phyloP scores from a whole-genome alignment of 2,888 invertebrate genomes.

The Phyllotreta cruciferae region DNA sequence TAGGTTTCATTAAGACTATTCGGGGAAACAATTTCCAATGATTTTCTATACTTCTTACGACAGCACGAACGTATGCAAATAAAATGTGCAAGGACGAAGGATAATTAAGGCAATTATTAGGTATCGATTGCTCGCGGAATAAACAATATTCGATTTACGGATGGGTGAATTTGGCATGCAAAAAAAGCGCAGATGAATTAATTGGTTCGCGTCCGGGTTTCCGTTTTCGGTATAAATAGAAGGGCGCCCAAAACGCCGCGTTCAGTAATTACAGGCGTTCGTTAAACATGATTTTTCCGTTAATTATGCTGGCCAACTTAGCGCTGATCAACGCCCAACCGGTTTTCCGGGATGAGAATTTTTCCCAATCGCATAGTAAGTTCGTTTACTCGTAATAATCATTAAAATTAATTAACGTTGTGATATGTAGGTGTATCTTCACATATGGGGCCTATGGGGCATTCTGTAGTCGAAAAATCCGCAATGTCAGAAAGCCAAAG shows the following conservation, averaged over 20 bases:
- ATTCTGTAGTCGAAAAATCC: slow-evolving; percentile 22
- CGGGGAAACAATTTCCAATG: background rate
- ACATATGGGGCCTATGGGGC: slow-evolving; percentile 23
- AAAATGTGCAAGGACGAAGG: slow-evolving; percentile 1
- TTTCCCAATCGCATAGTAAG: slow-evolving; percentile 9
- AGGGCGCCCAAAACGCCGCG: background rate
- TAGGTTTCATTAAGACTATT: background rate
- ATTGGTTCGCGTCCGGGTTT: slow-evolving; percentile 5
- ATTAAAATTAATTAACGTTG: no score
- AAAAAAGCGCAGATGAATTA: background rate
- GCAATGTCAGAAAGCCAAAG: slow-evolving; percentile 8
- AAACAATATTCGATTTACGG: no score
- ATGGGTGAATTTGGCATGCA: no score
- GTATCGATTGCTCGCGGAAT: no score
- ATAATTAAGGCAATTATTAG: background rate
- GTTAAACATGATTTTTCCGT: slow-evolving; percentile 2
- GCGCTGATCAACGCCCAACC: background rate
- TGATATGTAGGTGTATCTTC: slow-evolving; percentile 11
- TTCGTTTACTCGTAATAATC: background rate
- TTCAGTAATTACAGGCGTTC: no score
- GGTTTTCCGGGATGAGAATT: slow-evolving; percentile 8
- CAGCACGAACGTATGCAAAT: background rate
- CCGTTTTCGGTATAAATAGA: no score
- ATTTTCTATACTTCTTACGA: no score
- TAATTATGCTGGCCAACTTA: slow-evolving; percentile 1